Conservation (phyloP, 2,797 vertebrate species). For the Molossus alvarezi region DNA sequence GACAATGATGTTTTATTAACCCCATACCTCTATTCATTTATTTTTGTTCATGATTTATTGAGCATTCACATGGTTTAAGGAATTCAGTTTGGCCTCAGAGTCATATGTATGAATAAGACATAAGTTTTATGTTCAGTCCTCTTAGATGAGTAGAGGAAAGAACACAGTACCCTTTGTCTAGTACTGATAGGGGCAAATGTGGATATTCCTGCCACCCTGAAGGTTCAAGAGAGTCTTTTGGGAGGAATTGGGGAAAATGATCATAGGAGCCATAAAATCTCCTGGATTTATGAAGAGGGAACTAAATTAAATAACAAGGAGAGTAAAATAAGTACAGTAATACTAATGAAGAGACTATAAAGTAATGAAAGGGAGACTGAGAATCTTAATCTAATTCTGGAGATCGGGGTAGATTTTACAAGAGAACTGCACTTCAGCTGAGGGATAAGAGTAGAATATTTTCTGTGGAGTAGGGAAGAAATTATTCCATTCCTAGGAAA, state of each 20-base stretch:
- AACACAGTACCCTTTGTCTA: background rate
- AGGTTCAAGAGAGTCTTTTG: background rate
- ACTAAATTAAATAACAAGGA: background rate
- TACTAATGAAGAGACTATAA: background rate
- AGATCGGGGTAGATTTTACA: background rate
- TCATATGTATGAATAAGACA: background rate
- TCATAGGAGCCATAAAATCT: background rate
- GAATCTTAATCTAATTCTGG: background rate
- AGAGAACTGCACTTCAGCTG: background rate
- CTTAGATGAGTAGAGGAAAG: background rate
- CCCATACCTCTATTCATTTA: background rate
- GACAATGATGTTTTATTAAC: background rate
- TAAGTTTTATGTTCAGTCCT: background rate
- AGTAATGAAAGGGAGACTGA: background rate
- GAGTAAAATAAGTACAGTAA: background rate
- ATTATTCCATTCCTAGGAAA: background rate
- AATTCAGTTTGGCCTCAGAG: background rate
- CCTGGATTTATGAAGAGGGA: background rate
- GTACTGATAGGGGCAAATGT: background rate
- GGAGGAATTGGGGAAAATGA: background rate
- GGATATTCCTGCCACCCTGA: rapidly evolving
- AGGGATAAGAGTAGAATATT: background rate
- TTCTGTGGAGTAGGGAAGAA: background rate
- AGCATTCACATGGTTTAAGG: background rate
- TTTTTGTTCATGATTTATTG: background rate